These are phyloP conservation scores for Morpho achilles DNA, from an alignment of 2,888 invertebrate species.

Conservation along the genomic window DNA sequence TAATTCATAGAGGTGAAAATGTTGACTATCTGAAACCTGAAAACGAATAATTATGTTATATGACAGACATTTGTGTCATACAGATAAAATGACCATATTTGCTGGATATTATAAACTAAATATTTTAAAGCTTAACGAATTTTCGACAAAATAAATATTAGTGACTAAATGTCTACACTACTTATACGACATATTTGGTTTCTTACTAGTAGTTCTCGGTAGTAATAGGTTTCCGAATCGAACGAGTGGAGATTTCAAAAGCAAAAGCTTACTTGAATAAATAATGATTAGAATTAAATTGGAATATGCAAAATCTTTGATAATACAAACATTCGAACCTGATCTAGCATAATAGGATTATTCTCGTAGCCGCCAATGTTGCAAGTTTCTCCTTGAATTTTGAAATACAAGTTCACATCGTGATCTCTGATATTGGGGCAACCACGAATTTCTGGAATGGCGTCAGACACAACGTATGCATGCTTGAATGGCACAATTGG, in stretches of 20 bases:
- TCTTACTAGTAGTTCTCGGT: no score
- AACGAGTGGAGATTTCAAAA: no score
- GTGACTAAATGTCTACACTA: no score
- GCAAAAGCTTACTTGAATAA: no score
- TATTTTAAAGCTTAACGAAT: no score
- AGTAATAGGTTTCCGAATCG: no score
- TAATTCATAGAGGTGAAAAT: conserved; percentile 91
- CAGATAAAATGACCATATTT: no score
- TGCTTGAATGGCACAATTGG: conserved; percentile 93
- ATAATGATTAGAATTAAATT: no score
- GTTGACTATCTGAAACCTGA: conserved; percentile 85
- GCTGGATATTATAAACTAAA: no score
- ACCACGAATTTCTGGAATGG: conserved; percentile 85
- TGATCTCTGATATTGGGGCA: conserved; percentile 93
- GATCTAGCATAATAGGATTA: conserved; percentile 89
- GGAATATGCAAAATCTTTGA: conserved; percentile 88
- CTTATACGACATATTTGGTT: no score
- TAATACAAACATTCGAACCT: conserved; percentile 60
- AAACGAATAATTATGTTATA: neutral
- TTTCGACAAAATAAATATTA: no score
- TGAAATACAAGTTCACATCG: conserved; percentile 89
- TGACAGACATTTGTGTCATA: no score
- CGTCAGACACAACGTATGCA: conserved; percentile 91
- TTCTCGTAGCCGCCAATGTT: conserved; percentile 93
- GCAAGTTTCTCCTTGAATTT: conserved; percentile 90